Evolutionary conservation across 2,888 invertebrate genomes (phyloP).

Genomic region (Cerastis leucographa): DNA sequence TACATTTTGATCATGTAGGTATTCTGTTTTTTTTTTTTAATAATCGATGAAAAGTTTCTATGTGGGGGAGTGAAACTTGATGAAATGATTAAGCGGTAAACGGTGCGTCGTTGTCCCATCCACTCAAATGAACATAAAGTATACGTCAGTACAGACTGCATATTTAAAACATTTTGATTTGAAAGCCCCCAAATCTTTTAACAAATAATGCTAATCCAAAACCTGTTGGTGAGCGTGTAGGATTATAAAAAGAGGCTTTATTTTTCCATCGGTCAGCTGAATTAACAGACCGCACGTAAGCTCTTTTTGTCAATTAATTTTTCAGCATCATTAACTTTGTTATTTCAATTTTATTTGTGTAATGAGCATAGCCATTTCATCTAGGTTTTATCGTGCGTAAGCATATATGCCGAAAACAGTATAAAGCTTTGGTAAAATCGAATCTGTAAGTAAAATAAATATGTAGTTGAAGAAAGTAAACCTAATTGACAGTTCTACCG

Average conservation of each 20-base stretch:
- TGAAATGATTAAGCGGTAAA: no score
- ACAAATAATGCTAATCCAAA: conserved; percentile 29
- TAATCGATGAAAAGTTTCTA: no score
- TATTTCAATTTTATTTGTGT: background rate
- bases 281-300: conserved; percentile 16
- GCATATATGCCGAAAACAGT: background rate
- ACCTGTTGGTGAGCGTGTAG: background rate
- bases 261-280: conserved; percentile 24
- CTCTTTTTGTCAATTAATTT: conserved; percentile 23
- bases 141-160: background rate
- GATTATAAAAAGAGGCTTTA: conserved; percentile 34
- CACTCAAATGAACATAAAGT: background rate
- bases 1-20: no score
- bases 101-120: no score
- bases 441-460: background rate
- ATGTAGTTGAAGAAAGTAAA: background rate
- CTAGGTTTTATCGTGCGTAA: background rate
- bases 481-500: background rate
- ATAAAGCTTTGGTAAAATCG: background rate
- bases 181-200: conserved; percentile 1
- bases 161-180: conserved; percentile 24
- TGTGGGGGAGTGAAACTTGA: no score
- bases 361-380: background rate
- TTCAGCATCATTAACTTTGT: conserved; percentile 11
- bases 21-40: no score